Evolutionary conservation across 64 coral and sea anemone species (phyloP).

Genomic region (Platygyra sinensis): DNA sequence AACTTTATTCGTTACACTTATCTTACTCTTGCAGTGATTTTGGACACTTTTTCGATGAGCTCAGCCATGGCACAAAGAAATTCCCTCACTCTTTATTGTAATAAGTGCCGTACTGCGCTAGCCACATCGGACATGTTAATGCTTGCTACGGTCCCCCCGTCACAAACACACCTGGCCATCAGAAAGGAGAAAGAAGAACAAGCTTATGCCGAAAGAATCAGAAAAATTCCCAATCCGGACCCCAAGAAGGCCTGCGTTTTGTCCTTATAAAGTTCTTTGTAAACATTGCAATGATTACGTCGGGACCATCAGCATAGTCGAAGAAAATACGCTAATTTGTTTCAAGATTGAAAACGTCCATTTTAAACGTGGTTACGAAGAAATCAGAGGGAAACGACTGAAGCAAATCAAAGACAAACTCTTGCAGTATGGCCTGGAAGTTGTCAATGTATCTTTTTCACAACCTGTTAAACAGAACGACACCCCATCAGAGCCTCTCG

Average conservation of each 20-base stretch:
- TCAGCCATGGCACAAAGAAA: background rate
- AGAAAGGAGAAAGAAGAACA: constrained; percentile 29
- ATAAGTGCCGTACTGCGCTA: constrained; percentile 41
- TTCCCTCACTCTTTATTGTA: constrained; percentile 11
- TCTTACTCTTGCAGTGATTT: background rate
- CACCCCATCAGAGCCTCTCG: constrained; percentile 27
- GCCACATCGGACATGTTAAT: constrained; percentile 68
- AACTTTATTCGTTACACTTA: background rate
- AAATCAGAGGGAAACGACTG: constrained; percentile 71
- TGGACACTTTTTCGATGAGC: background rate
- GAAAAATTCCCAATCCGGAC: constrained; percentile 61
- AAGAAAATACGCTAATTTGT: constrained; percentile 63
- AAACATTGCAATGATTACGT: constrained; percentile 61
- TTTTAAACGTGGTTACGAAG: constrained; percentile 34
- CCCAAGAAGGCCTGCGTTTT: constrained; percentile 58
- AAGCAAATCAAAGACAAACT: constrained; percentile 67
- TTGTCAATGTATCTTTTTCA: constrained; percentile 53
- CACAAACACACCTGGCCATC: constrained; percentile 70
- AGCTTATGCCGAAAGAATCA: constrained; percentile 28
- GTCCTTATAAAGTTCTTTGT: constrained; percentile 65
- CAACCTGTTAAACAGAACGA: background rate
- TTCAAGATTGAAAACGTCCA: constrained; percentile 76
- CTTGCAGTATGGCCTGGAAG: constrained; percentile 56
- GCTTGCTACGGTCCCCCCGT: constrained; percentile 62
- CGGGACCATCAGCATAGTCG: constrained; percentile 58